A percentile compares a stretch with the other conserved stretches of the same genome.
Evolutionary conservation across 2,888 invertebrate genomes (phyloP).

Genomic region (Galeruca laticollis): DNA sequence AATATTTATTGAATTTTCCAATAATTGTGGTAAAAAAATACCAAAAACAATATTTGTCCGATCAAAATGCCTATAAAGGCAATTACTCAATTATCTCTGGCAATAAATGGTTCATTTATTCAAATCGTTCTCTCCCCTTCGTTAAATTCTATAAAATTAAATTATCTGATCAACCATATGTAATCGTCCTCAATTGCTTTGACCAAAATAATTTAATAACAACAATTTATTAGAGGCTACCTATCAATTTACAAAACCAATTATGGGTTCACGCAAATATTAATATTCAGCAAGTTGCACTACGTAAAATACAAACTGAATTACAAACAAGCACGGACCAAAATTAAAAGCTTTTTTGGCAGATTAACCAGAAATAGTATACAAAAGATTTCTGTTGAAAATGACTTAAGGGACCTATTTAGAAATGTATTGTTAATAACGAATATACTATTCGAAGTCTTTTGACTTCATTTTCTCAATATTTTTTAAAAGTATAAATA

Average conservation of each 20-base stretch:
- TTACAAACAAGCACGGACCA: not conserved
- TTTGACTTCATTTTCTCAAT: too few species aligned
- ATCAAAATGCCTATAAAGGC: not conserved
- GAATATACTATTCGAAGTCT: too few species aligned
- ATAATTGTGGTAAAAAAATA: too few species aligned
- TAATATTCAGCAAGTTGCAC: conserved; percentile 28
- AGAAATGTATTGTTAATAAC: not conserved
- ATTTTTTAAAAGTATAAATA: too few species aligned
- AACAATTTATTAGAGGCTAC: conserved; percentile 35
- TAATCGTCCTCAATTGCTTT: conserved; percentile 10
- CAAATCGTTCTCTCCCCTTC: not conserved
- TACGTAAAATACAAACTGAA: conserved; percentile 2
- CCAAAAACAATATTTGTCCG: not conserved
- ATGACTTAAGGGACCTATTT: too few species aligned
- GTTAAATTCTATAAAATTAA: conserved; percentile 7
- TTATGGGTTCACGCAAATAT: conserved; percentile 40
- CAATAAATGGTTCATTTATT: not conserved
- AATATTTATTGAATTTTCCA: not conserved
- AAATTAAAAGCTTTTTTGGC: not conserved
- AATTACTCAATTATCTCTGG: not conserved
- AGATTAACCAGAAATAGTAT: not conserved
- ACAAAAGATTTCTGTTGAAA: not conserved
- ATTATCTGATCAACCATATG: conserved; percentile 7
- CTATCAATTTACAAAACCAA: conserved; percentile 42
- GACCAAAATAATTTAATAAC: conserved; percentile 29